Percentiles rank a stretch among this genome's conserved stretches.
Evolutionary conservation across 2,113 vertebrate genomes (phyloP).

Genomic region (Synodontis membranacea): DNA sequence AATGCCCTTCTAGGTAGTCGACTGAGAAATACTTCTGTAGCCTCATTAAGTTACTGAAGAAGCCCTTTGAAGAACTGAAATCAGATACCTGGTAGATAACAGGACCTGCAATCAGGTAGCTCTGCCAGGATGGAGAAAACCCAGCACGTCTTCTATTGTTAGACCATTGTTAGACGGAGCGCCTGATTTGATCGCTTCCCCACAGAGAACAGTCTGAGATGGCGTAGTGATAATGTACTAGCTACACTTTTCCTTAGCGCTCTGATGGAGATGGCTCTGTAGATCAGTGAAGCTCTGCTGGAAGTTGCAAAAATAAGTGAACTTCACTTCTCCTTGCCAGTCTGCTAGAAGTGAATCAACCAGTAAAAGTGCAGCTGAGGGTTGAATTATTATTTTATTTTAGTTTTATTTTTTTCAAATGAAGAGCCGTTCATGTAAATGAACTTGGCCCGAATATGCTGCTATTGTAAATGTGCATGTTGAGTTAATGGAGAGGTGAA

Average conservation of each 20-base stretch:
- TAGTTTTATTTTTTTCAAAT: background rate
- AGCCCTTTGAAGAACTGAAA: conserved; percentile 33
- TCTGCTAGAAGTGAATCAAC: background rate
- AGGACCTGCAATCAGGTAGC: background rate
- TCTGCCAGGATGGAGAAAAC: background rate
- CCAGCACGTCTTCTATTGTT: background rate
- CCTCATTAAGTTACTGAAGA: conserved; percentile 7
- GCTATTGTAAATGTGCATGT: background rate
- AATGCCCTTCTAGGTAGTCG: background rate
- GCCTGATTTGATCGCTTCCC: conserved; percentile 17
- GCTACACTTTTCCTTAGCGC: background rate
- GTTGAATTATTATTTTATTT: background rate
- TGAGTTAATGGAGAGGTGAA: conserved; percentile 12
- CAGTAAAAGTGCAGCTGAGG: background rate
- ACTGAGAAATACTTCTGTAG: background rate
- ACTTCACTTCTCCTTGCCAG: background rate
- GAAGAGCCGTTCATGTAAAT: background rate
- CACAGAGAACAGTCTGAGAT: conserved; percentile 11
- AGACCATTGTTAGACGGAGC: conserved; percentile 15
- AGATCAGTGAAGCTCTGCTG: background rate
- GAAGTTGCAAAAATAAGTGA: background rate
- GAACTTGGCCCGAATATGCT: too few species aligned
- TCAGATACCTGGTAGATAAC: background rate
- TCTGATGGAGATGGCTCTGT: background rate
- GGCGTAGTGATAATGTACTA: background rate